A percentile compares a stretch with the other conserved stretches of the same genome.
Conservation (phyloP, 1,140 invertebrate genomes). For the Lordiphosa clarofinis region DNA sequence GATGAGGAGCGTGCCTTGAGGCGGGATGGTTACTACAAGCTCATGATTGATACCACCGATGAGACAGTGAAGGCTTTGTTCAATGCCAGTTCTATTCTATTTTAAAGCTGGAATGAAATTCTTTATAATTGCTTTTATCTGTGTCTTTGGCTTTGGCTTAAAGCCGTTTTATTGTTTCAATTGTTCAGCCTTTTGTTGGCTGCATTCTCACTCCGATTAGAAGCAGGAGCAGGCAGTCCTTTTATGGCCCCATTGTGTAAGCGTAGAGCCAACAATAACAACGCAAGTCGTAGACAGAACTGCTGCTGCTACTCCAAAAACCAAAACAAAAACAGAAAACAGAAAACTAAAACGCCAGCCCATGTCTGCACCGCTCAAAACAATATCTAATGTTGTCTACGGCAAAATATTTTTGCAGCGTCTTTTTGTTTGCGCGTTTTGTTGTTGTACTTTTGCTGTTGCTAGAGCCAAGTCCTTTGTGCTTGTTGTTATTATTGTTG, state of each 20-base stretch:
- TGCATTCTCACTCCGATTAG: conserved; percentile 38
- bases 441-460: conserved; percentile 9
- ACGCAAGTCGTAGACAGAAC: conserved; percentile 33
- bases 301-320: conserved; percentile 17
- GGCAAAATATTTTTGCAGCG: conserved; percentile 67
- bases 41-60: conserved; percentile 60
- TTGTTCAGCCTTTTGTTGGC: conserved; percentile 61
- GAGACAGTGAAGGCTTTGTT: conserved; percentile 60
- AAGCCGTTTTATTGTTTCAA: conserved; percentile 74
- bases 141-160: conserved; percentile 36
- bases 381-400: conserved; percentile 74
- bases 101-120: conserved; percentile 12
- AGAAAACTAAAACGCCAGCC: conserved; percentile 45
- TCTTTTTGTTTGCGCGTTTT: conserved; percentile 34
- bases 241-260: conserved; percentile 64
- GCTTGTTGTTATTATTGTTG: conserved; percentile 9
- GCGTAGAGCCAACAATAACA: conserved; percentile 36
- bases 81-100: conserved; percentile 35
- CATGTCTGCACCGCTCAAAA: conserved; percentile 69
- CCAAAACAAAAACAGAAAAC: conserved; percentile 5
- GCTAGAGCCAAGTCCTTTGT: conserved; percentile 8
- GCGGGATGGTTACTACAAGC: conserved; percentile 56
- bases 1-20: conserved; percentile 58
- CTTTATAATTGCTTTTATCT: conserved; percentile 59
- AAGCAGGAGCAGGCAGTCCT: conserved; percentile 33